A percentile compares a stretch with the other conserved stretches of the same genome.
These are phyloP conservation scores for Chrysemys picta DNA, from an alignment of 2,113 vertebrate species.

Conservation along the genomic window DNA sequence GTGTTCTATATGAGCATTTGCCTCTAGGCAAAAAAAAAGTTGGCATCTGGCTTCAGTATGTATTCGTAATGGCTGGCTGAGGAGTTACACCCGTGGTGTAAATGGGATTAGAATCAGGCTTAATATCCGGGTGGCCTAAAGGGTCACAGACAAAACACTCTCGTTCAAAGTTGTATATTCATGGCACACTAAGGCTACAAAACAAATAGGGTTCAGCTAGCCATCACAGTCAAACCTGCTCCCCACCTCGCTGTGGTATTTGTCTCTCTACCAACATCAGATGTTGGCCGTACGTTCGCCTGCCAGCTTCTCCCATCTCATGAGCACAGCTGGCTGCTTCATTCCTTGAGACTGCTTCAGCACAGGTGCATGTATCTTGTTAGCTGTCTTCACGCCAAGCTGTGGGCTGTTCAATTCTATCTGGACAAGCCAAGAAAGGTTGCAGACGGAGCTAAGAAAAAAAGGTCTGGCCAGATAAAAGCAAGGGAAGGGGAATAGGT, in stretches of 20 bases:
- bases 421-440: background rate
- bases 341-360: background rate
- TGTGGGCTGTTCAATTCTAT: background rate
- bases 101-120: background rate
- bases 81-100: background rate
- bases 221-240: background rate
- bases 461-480: background rate
- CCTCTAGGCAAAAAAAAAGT: background rate
- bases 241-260: background rate
- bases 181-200: background rate
- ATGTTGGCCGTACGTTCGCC: background rate
- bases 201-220: background rate
- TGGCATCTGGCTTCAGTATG: background rate
- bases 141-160: background rate
- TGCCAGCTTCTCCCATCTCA: background rate
- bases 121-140: background rate
- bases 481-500: no score
- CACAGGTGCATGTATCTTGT: background rate
- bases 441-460: rapidly evolving
- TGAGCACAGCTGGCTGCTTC: background rate
- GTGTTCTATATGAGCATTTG: background rate
- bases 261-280: background rate
- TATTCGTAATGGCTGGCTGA: background rate
- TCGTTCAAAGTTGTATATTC: background rate
- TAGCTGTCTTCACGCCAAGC: background rate